phyloP scores from a whole-genome alignment of 2,113 vertebrate species.

The Oryzias celebensis region DNA sequence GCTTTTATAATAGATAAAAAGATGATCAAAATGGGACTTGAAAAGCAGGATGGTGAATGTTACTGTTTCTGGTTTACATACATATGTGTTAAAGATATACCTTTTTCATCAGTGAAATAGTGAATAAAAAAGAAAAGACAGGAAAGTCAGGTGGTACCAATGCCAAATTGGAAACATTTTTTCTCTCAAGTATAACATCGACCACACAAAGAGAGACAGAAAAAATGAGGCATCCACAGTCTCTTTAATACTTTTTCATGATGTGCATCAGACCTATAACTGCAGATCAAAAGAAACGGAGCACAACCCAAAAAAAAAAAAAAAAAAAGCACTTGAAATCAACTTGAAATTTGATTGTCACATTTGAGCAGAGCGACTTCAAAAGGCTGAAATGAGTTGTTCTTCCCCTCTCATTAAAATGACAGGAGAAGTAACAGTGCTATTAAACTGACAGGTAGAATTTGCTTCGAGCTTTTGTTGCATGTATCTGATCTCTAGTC shows the following conservation, averaged over 20 bases:
- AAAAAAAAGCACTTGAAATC: neutral
- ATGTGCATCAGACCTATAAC: neutral
- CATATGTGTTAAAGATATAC: conserved; percentile 57
- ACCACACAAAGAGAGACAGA: conserved; percentile 36
- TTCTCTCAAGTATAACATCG: conserved; percentile 25
- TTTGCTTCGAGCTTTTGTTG: neutral
- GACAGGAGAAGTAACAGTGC: neutral
- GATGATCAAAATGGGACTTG: too few species aligned
- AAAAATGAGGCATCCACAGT: neutral
- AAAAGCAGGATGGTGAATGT: conserved; percentile 44
- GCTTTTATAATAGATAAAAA: too few species aligned
- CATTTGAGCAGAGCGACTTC: neutral
- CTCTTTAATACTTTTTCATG: neutral
- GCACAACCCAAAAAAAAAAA: neutral
- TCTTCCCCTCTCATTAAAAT: conserved; percentile 1
- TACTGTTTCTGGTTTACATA: conserved; percentile 54
- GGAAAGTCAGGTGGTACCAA: conserved; percentile 40
- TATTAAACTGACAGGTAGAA: neutral
- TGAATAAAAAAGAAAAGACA: conserved; percentile 34
- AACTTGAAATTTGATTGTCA: neutral
- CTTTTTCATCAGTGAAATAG: conserved; percentile 20
- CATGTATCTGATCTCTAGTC: neutral
- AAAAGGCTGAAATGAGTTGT: conserved; percentile 6
- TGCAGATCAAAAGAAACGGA: conserved; percentile 2
- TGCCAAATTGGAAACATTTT: conserved; percentile 21